A percentile compares a stretch with the other conserved stretches of the same genome.
Evolutionary conservation across 2,113 vertebrate species (phyloP).

Genomic region (Trochalopteron elliotii): DNA sequence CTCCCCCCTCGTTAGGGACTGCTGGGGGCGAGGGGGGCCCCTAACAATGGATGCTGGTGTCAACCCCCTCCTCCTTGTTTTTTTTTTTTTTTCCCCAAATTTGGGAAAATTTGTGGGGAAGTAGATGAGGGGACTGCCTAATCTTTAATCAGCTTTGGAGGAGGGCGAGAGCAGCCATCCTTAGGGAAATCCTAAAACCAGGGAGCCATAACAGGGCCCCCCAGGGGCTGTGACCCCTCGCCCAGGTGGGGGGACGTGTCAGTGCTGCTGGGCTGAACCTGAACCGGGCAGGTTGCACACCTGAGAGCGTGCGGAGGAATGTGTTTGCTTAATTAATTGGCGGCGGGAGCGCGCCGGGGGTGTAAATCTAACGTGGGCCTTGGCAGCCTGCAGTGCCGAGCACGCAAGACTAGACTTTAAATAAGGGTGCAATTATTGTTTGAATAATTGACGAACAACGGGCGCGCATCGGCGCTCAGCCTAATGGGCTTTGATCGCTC

Average conservation of each 20-base stretch:
- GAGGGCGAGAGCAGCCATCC: background rate
- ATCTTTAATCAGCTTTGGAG: background rate
- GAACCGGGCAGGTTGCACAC: constrained; percentile 56
- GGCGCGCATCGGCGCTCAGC: constrained; percentile 57
- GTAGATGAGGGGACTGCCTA: background rate
- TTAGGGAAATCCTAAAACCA: background rate
- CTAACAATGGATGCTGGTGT: background rate
- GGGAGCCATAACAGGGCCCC: background rate
- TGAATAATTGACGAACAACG: constrained; percentile 78
- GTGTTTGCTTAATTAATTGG: constrained; percentile 77
- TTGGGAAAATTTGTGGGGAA: background rate
- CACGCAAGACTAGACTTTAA: constrained; percentile 80
- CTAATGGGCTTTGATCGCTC: constrained; percentile 38
- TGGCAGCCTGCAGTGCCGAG: constrained; percentile 52
- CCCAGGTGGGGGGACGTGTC: background rate
- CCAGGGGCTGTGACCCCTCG: background rate
- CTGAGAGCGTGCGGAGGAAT: constrained; percentile 73
- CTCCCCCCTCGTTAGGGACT: constrained; percentile 21
- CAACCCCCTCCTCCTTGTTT: background rate
- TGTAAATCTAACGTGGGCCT: constrained; percentile 59
- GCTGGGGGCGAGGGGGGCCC: background rate
- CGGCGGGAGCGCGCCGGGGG: constrained; percentile 43
- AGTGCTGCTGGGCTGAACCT: background rate
- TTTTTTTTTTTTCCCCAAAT: background rate
- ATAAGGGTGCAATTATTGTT: constrained; percentile 76